These are phyloP conservation scores for Hirundichthys speculiger DNA, from an alignment of 2,113 vertebrate species.

Conservation along the genomic window DNA sequence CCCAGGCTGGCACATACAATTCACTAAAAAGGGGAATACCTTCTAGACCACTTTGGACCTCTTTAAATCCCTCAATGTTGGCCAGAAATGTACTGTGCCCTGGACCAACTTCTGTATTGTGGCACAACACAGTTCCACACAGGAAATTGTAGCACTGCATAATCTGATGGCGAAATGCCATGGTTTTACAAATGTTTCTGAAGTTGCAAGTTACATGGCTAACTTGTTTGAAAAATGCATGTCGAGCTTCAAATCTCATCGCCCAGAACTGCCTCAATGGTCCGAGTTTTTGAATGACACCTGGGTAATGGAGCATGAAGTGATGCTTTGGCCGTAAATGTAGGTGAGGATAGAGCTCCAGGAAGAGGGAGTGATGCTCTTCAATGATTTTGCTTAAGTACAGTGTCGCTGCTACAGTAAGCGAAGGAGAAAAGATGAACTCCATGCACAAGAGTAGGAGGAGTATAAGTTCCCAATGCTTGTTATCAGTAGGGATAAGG, in stretches of 20 bases:
- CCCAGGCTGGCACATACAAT: conserved; percentile 7
- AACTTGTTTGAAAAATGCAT: not conserved
- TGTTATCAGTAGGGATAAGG: not conserved
- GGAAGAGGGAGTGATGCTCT: conserved; percentile 1
- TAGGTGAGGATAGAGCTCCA: not conserved
- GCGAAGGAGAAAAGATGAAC: conserved; percentile 6
- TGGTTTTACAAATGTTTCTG: conserved; percentile 4
- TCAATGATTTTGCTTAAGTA: conserved; percentile 2
- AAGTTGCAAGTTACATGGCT: conserved; percentile 12
- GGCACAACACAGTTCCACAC: conserved; percentile 5
- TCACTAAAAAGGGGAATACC: conserved; percentile 12
- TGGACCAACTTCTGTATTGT: conserved; percentile 6
- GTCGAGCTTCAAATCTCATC: not conserved
- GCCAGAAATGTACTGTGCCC: not conserved
- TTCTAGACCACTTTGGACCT: conserved; percentile 5
- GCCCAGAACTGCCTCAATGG: not conserved
- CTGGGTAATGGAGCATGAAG: conserved; percentile 12
- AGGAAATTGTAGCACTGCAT: conserved; percentile 5
- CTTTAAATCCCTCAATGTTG: not conserved
- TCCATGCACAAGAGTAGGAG: conserved; percentile 2
- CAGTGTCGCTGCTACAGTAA: conserved; percentile 1
- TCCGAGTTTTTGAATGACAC: conserved; percentile 4
- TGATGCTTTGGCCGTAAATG: conserved; percentile 11
- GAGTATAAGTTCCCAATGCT: not conserved
- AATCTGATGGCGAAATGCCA: conserved; percentile 6